Conservation (phyloP, 1,140 invertebrate species). For the Mamestra configurata region DNA sequence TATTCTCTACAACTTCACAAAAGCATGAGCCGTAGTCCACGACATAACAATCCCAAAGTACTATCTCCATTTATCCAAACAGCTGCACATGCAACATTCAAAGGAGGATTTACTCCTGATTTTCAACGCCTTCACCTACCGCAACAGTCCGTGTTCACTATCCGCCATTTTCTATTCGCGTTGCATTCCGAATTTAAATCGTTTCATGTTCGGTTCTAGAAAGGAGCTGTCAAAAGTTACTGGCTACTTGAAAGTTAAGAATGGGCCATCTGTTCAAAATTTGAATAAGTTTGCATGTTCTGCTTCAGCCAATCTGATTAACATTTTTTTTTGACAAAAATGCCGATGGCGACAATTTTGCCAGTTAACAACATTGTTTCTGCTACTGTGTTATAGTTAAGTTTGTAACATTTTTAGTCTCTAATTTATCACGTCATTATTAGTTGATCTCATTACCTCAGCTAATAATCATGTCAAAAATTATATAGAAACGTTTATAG, state of each 20-base stretch:
- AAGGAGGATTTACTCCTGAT: slow-evolving; percentile 4
- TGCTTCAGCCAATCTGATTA: too few species aligned
- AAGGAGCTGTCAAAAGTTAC: neutral
- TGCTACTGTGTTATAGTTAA: too few species aligned
- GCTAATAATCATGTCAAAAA: too few species aligned
- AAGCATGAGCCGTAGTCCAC: neutral
- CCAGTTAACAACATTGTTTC: too few species aligned
- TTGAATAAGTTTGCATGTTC: neutral
- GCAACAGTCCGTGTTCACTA: slow-evolving; percentile 7
- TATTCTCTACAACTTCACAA: too few species aligned
- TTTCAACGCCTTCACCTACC: slow-evolving; percentile 4
- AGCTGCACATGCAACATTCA: slow-evolving; percentile 1
- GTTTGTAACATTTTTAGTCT: too few species aligned
- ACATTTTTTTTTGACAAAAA: too few species aligned
- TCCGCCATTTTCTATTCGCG: slow-evolving; percentile 8
- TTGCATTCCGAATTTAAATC: slow-evolving; percentile 15
- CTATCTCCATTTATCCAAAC: neutral
- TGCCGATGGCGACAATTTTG: too few species aligned
- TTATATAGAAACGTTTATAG: too few species aligned
- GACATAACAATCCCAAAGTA: neutral
- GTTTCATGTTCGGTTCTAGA: neutral
- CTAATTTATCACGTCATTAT: too few species aligned
- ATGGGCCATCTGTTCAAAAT: neutral
- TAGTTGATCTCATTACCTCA: too few species aligned
- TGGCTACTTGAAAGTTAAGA: neutral